Evolutionary conservation across 2,888 invertebrate genomes (phyloP).

Genomic region (Drosophila paramelanica): DNA sequence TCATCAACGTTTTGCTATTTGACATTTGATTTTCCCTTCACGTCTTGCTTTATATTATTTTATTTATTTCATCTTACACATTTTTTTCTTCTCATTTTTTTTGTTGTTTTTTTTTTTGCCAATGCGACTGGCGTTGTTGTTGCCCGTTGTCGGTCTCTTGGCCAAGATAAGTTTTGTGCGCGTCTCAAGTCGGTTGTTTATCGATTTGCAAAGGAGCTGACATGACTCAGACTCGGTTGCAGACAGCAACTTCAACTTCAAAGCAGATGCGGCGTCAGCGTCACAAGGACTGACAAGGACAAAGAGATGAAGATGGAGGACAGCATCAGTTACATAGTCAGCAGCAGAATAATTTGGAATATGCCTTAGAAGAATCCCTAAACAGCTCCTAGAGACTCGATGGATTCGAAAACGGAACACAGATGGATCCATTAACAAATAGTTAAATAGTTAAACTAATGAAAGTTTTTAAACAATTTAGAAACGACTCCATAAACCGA

Average conservation of each 20-base stretch:
- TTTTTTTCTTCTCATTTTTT: constrained; percentile 23
- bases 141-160: constrained; percentile 29
- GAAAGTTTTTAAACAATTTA: no score
- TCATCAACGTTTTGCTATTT: constrained; percentile 69
- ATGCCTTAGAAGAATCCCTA: no score
- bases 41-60: constrained; percentile 17
- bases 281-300: neutral
- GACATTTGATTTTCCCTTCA: constrained; percentile 74
- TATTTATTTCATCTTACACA: neutral
- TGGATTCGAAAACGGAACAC: no score
- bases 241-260: constrained; percentile 20
- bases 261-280: neutral
- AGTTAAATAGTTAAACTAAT: no score
- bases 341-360: neutral
- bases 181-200: constrained; percentile 68
- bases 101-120: constrained; percentile 18
- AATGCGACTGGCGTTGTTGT: constrained; percentile 26
- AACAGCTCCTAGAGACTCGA: neutral
- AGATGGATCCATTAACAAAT: no score
- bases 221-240: constrained; percentile 67
- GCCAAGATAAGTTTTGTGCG: constrained; percentile 35
- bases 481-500: no score
- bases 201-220: constrained; percentile 64
- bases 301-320: neutral
- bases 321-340: neutral